A percentile compares a stretch with the other conserved stretches of the same genome.
phyloP scores from a whole-genome alignment of 2,888 invertebrate species.

The Argyresthia goedartella region DNA sequence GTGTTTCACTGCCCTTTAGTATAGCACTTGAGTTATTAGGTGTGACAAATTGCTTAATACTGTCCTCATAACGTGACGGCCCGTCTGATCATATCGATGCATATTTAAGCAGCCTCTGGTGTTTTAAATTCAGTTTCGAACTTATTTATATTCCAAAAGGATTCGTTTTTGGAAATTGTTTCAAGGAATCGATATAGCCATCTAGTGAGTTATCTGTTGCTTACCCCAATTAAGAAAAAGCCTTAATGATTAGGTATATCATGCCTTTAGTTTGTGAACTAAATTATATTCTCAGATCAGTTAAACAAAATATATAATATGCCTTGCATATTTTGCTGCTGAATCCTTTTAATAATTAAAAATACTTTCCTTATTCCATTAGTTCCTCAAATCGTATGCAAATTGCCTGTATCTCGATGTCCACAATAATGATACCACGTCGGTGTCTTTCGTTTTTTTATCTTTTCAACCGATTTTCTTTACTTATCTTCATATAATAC shows the following conservation, averaged over 20 bases:
- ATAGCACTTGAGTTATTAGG: background rate
- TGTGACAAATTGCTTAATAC: slow-evolving; percentile 1
- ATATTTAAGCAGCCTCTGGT: slow-evolving; percentile 32
- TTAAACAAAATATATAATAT: too few species aligned
- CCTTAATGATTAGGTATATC: too few species aligned
- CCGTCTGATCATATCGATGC: slow-evolving; percentile 54
- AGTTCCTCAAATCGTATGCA: slow-evolving; percentile 62
- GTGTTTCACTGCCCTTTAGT: too few species aligned
- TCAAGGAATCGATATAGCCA: too few species aligned
- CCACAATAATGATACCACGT: slow-evolving; percentile 33
- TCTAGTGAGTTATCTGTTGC: too few species aligned
- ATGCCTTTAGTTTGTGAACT: too few species aligned
- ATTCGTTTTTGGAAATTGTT: too few species aligned
- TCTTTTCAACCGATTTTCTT: slow-evolving; percentile 37
- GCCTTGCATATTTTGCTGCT: too few species aligned
- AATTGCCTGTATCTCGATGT: slow-evolving; percentile 37
- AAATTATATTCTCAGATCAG: too few species aligned
- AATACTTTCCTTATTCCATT: slow-evolving; percentile 40
- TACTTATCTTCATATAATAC: slow-evolving; percentile 47
- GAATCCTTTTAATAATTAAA: background rate
- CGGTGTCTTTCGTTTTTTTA: slow-evolving; percentile 42
- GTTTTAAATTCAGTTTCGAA: slow-evolving; percentile 40
- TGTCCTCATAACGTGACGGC: slow-evolving; percentile 44
- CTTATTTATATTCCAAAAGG: background rate
- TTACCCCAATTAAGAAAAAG: too few species aligned